Evolutionary conservation across 92 coral and sea anemone species (phyloP).

Genomic region (Pocillopora grandis): DNA sequence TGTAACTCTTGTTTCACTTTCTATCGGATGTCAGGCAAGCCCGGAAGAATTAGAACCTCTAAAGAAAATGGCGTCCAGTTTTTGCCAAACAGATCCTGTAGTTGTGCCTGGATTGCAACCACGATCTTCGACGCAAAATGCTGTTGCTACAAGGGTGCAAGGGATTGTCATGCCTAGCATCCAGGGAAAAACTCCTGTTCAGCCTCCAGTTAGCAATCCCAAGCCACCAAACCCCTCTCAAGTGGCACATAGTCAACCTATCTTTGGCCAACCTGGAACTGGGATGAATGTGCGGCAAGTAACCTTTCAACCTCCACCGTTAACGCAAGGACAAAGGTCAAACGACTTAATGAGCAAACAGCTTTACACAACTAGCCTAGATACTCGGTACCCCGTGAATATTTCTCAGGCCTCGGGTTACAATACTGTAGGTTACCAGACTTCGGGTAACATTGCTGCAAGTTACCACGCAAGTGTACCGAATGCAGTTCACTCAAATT

Average conservation of each 20-base stretch:
- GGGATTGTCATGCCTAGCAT: slow-evolving; percentile 9
- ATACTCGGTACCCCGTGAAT: background rate
- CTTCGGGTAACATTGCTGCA: background rate
- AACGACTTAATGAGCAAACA: background rate
- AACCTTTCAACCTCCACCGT: background rate
- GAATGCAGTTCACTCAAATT: background rate
- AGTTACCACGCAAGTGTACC: background rate
- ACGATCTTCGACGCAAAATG: background rate
- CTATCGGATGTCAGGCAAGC: slow-evolving; percentile 35
- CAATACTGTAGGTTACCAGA: slow-evolving; percentile 6
- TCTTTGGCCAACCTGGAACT: too few relatives aligned
- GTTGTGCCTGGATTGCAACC: background rate
- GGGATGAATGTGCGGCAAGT: background rate
- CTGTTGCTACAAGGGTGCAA: background rate
- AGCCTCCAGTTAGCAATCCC: background rate
- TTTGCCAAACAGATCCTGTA: slow-evolving; percentile 27
- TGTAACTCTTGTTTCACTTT: background rate
- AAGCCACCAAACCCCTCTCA: background rate
- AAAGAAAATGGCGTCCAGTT: slow-evolving; percentile 6
- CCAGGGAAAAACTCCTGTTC: background rate
- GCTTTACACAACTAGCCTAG: background rate
- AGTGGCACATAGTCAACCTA: background rate
- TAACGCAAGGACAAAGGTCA: background rate
- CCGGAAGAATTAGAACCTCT: background rate
- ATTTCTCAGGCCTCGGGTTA: background rate